Evolutionary conservation across 1,140 invertebrate genomes (phyloP).

Genomic region (Latrodectus geometricus): DNA sequence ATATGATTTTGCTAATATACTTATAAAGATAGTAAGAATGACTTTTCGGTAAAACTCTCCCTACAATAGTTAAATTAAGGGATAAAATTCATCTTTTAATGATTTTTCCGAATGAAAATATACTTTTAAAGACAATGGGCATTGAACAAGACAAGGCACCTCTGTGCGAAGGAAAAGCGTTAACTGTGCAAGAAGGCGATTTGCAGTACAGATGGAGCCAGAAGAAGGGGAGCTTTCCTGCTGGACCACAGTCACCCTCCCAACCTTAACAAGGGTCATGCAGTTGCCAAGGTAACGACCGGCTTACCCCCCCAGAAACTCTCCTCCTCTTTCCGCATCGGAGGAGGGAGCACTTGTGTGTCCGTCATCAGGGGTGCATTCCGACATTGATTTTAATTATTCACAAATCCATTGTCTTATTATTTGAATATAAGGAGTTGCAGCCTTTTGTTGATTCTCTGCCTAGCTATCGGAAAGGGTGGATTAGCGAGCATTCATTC

Average conservation of each 20-base stretch:
- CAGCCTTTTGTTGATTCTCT: conserved; percentile 18
- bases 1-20: too few relatives aligned
- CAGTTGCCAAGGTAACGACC: conserved; percentile 49
- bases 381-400: conserved; percentile 62
- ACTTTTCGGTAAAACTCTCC: too few relatives aligned
- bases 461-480: too few relatives aligned
- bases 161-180: too few relatives aligned
- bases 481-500: too few relatives aligned
- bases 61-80: too few relatives aligned
- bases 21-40: too few relatives aligned
- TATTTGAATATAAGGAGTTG: conserved; percentile 22
- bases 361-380: conserved; percentile 58
- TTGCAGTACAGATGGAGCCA: conserved; percentile 48
- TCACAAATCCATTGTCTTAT: conserved; percentile 59
- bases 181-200: neutral
- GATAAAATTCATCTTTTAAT: too few relatives aligned
- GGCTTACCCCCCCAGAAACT: conserved; percentile 9
- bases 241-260: conserved; percentile 47
- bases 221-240: neutral
- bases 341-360: conserved; percentile 30
- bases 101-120: too few relatives aligned
- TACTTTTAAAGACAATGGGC: too few relatives aligned
- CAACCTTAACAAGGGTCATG: conserved; percentile 57
- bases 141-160: too few relatives aligned
- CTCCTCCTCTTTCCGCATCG: neutral